Evolutionary conservation across 2,113 vertebrate genomes (phyloP), one percentile per base, ranked within the genome.

Genomic region (Chionodraco myersi): DNA sequence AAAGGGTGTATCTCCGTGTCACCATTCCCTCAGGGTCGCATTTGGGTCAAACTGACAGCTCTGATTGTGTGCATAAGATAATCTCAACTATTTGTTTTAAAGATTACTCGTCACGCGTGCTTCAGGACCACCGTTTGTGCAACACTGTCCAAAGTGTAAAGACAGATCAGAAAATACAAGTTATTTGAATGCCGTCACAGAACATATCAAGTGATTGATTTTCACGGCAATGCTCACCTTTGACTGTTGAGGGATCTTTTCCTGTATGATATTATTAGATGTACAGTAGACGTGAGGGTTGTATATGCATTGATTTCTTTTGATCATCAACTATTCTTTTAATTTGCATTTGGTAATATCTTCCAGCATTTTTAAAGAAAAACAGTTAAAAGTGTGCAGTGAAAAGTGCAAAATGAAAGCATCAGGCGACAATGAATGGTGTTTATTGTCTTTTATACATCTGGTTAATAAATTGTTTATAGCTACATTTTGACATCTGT

Each of bases 21-120:
- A 56, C 16, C 7, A 3, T 48, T 54, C 12, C 41, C 34, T 16
- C n/a, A 21, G 61, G 65, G 79, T 80, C 57, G 66, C 70, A n/a
- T 54, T 69, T 44, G 26, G 78, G 78, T 82, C 72, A 30, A 47
- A 23, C 16, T 67, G 56, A 80, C 60, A 61, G 57, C 57, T n/a
- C n/a, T 34, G 44, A 64, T 10, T 41, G 36, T 41, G 36, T 54
- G 5, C 10, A 18, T 12, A 44, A 62, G 16, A n/a, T 59, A 54
- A 67, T 77, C 23, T 10, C 13, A 54, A 53, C 45, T 75, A n/a
- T 82, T 74, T 77, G 62, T 75, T 75, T 41, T 72, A 54, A 26
- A 2, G 75, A 68, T 85, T 73, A 66, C 54, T 4, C 7, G 59
- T 72, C 72, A 61, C 53, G 41, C 79, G 0, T 59, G 83, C 56